Base-by-base conservation (phyloP, 2,113 vertebrate species). In the Chaetodon trifascialis region DNA sequence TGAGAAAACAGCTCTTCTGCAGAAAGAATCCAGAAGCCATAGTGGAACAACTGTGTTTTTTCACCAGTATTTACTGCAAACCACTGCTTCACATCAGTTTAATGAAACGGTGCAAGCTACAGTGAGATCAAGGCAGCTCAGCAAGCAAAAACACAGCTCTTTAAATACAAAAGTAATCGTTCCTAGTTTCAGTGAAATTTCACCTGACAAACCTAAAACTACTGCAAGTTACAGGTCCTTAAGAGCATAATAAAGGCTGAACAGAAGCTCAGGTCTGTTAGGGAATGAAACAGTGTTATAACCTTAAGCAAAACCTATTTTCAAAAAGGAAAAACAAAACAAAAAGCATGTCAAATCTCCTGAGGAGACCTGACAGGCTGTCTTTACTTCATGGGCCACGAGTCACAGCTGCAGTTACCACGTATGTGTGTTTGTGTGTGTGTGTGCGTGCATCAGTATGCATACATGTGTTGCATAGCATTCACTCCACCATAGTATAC, bases 141-240 rank as follows among this genome's bases (percentile, higher is more conserved):
- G 30, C 5, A 19, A 46, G 62, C 19, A 62, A 49, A 76, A 51
- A 71, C 58, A 67, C 58, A 83, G 46, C 63, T 44, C 30, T 42
- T 64, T 30, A 62, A 85, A 84, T 71, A 44, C 76, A 77, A 38
- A 80, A 49, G 19, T 73, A 54, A 77, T 87, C 6, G 8, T 36
- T 40, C 6, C 46, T 66, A 9, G 14, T 76, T 76, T 81, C 30
- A 51, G 36, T 85, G 44, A 79, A 23, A 56, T 21, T 79, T 68
- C 23, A 9, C 55, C 42, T 55, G 19, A 74, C 60, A 85, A 70
- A 82, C 54, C 75, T 44, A 66, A 79, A 85, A 56, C 40, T 0
- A 59, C 34, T 55, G 0, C 10, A 58, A 63, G n/a, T 7, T 5
- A 59, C 73, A 73, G 17, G 49, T 72, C 69, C 34, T 70, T 8